These are phyloP conservation scores for Amblyjoppa proteus DNA, from an alignment of 2,888 invertebrate genomes.

Conservation along the genomic window DNA sequence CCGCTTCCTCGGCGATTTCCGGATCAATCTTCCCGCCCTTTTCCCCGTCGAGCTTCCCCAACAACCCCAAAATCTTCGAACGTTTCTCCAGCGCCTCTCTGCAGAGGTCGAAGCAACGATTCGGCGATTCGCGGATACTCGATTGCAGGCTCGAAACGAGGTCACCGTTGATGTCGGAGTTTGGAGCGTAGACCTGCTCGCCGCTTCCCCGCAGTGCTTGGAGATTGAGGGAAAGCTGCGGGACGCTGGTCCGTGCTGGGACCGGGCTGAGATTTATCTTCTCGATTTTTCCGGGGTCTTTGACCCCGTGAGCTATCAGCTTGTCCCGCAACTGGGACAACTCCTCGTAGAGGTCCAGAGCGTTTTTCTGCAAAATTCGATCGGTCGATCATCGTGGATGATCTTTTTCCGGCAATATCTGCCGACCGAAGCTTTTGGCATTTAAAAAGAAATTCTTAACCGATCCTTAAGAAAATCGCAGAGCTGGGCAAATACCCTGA, in stretches of 20 bases:
- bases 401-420: background rate
- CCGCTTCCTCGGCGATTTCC: slow-evolving; percentile 58
- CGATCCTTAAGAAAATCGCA: too few relatives aligned
- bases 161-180: slow-evolving; percentile 64
- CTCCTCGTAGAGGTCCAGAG: slow-evolving; percentile 76
- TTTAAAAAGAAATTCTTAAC: too few relatives aligned
- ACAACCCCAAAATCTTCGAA: slow-evolving; percentile 64
- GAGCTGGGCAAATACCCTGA: too few relatives aligned
- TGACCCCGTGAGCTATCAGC: slow-evolving; percentile 76
- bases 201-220: slow-evolving; percentile 34
- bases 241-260: slow-evolving; percentile 11
- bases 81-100: slow-evolving; percentile 70
- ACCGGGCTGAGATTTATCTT: slow-evolving; percentile 63
- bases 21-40: slow-evolving; percentile 33
- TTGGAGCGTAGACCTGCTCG: slow-evolving; percentile 43
- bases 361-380: slow-evolving; percentile 71
- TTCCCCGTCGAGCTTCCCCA: slow-evolving; percentile 63
- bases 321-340: slow-evolving; percentile 77
- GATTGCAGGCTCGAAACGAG: slow-evolving; percentile 69
- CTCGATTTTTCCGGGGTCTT: slow-evolving; percentile 80
- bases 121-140: slow-evolving; percentile 69
- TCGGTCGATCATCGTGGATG: background rate
- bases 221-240: slow-evolving; percentile 38
- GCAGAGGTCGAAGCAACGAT: slow-evolving; percentile 69
- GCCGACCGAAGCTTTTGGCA: too few relatives aligned